phyloP scores from a whole-genome alignment of 2,797 vertebrate species.

The Parauchenoglanis ngamensis region DNA sequence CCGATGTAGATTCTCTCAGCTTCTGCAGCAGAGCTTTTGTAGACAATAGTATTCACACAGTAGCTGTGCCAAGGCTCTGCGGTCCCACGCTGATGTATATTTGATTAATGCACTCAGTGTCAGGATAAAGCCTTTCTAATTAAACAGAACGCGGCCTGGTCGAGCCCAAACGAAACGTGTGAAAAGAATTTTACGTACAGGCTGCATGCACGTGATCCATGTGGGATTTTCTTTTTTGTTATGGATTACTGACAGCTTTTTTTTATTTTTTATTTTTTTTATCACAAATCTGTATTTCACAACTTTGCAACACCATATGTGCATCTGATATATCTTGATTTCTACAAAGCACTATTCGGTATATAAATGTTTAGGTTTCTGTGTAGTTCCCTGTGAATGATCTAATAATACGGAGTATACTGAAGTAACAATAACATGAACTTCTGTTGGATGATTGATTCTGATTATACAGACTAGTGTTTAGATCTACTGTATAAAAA shows the following conservation, averaged over 20 bases:
- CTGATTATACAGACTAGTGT: not conserved
- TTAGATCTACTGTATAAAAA: no score
- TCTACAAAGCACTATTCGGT: not conserved
- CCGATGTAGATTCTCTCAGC: conserved; percentile 17
- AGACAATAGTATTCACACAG: conserved; percentile 33
- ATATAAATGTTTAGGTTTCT: not conserved
- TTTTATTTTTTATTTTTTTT: not conserved
- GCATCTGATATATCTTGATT: not conserved
- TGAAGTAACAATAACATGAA: not conserved
- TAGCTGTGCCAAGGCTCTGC: conserved; percentile 38
- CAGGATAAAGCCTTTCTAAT: conserved; percentile 50
- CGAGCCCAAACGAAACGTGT: conserved; percentile 34
- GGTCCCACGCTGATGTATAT: conserved; percentile 54
- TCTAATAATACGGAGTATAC: not conserved
- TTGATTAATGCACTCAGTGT: conserved; percentile 52
- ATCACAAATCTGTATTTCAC: not conserved
- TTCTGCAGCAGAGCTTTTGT: conserved; percentile 21
- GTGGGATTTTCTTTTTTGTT: conserved; percentile 5
- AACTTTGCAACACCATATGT: conserved; percentile 1
- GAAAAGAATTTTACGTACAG: conserved; percentile 27
- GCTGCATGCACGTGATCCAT: not conserved
- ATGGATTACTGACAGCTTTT: not conserved
- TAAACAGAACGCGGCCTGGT: conserved; percentile 36
- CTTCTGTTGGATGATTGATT: no score
- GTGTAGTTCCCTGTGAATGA: not conserved